Conservation (phyloP, 1,140 invertebrate genomes). For the Zaprionus africanus region DNA sequence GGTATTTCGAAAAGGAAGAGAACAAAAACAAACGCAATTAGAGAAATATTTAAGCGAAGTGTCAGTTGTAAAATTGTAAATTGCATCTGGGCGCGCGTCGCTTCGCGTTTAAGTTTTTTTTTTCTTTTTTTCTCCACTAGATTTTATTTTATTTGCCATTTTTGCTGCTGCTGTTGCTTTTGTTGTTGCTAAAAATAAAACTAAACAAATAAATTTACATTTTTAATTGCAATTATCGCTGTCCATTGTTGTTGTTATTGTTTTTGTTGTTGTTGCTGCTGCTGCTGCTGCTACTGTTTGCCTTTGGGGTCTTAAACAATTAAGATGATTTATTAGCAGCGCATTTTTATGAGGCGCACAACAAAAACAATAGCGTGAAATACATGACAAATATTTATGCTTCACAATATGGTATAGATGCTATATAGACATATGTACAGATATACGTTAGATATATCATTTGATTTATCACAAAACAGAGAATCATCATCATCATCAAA, state of each 20-base stretch:
- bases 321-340: slow-evolving; percentile 77
- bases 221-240: slow-evolving; percentile 81
- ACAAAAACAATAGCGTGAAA: slow-evolving; percentile 50
- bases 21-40: slow-evolving; percentile 61
- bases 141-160: slow-evolving; percentile 22
- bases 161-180: slow-evolving; percentile 22
- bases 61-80: slow-evolving; percentile 71
- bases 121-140: slow-evolving; percentile 26
- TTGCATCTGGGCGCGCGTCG: slow-evolving; percentile 76
- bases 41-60: slow-evolving; percentile 64
- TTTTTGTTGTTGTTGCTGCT: slow-evolving; percentile 23
- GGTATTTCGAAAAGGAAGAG: slow-evolving; percentile 13
- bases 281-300: slow-evolving; percentile 66
- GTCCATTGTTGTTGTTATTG: slow-evolving; percentile 65
- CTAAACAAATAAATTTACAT: slow-evolving; percentile 76
- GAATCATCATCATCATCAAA: too few relatives aligned
- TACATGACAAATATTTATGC: slow-evolving; percentile 66
- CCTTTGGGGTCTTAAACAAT: slow-evolving; percentile 75
- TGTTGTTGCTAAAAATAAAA: slow-evolving; percentile 75
- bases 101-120: slow-evolving; percentile 61
- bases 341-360: slow-evolving; percentile 72
- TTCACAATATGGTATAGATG: slow-evolving; percentile 38
- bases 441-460: slow-evolving; percentile 32
- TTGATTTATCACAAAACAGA: slow-evolving; percentile 67
- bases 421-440: slow-evolving; percentile 37